Evolutionary conservation across 2,113 vertebrate genomes (phyloP).

Genomic region (Eurystomus gularis): DNA sequence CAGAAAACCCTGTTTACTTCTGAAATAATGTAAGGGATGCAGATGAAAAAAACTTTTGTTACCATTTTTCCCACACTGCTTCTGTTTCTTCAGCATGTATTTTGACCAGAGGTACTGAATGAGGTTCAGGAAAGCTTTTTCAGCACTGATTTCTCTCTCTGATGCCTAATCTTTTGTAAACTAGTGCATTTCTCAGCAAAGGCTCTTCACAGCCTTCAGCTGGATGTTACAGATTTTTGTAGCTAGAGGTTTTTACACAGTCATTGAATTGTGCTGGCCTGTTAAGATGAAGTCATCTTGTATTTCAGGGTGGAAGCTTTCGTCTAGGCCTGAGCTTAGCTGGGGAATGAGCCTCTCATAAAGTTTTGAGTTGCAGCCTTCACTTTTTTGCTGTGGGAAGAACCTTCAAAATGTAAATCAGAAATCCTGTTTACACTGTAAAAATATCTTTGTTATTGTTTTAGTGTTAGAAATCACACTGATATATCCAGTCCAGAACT

Average conservation of each 20-base stretch:
- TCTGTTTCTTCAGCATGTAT: not conserved
- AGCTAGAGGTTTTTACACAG: not conserved
- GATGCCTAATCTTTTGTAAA: not conserved
- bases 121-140: not conserved
- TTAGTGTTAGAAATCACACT: not conserved
- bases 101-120: not conserved
- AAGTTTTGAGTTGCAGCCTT: not conserved
- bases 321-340: not conserved
- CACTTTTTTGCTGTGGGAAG: not conserved
- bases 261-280: constrained; percentile 6
- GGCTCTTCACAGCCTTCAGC: not conserved
- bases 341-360: not conserved
- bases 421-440: not conserved
- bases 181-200: not conserved
- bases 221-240: not conserved
- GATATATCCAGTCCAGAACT: not conserved
- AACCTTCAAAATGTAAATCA: not conserved
- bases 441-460: not conserved
- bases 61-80: not conserved
- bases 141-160: not conserved
- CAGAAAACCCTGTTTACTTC: accelerated
- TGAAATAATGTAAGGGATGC: not conserved
- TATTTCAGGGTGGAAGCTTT: constrained; percentile 29
- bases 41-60: not conserved
- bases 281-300: constrained; percentile 30